Conservation (phyloP, 2,113 vertebrate species). For the Suricata suricatta region DNA sequence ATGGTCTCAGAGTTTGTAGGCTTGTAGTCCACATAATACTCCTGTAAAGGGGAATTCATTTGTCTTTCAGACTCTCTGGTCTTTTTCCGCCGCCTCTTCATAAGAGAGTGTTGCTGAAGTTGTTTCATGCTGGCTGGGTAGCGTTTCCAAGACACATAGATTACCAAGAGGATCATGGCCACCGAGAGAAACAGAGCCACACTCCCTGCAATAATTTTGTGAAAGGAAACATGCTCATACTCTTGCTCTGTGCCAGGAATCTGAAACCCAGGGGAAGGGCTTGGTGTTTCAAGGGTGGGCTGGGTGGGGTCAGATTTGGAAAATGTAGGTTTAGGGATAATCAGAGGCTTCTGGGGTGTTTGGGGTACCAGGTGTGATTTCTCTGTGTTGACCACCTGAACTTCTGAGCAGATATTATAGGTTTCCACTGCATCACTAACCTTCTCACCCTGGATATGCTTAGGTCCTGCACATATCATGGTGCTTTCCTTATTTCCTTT, state of each 20-base stretch:
- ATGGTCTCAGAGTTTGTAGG: slow-evolving; percentile 98
- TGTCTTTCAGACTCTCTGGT: slow-evolving; percentile 93
- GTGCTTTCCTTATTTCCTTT: slow-evolving; percentile 95
- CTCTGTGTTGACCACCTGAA: slow-evolving; percentile 86
- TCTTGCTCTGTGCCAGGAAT: slow-evolving; percentile 90
- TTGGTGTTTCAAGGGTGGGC: slow-evolving; percentile 74
- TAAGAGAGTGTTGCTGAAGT: slow-evolving; percentile 94
- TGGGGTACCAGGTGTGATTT: slow-evolving; percentile 86
- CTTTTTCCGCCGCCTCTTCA: slow-evolving; percentile 96
- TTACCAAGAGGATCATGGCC: slow-evolving; percentile 97
- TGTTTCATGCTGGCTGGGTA: slow-evolving; percentile 97
- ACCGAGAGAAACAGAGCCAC: slow-evolving; percentile 96
- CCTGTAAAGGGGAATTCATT: slow-evolving; percentile 96
- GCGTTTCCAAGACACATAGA: slow-evolving; percentile 97
- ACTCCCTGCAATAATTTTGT: slow-evolving; percentile 97
- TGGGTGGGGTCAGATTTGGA: slow-evolving; percentile 85
- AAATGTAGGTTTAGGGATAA: slow-evolving; percentile 87
- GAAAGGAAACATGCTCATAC: slow-evolving; percentile 95
- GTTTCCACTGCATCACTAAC: slow-evolving; percentile 95
- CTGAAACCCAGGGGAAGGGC: slow-evolving; percentile 85
- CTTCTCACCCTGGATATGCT: slow-evolving; percentile 95
- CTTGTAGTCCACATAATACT: slow-evolving; percentile 99
- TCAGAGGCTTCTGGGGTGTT: slow-evolving; percentile 85
- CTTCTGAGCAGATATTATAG: slow-evolving; percentile 92
- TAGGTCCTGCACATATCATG: slow-evolving; percentile 96